phyloP scores from a whole-genome alignment of 2,113 vertebrate genomes.

The Emydocephalus ijimae region DNA sequence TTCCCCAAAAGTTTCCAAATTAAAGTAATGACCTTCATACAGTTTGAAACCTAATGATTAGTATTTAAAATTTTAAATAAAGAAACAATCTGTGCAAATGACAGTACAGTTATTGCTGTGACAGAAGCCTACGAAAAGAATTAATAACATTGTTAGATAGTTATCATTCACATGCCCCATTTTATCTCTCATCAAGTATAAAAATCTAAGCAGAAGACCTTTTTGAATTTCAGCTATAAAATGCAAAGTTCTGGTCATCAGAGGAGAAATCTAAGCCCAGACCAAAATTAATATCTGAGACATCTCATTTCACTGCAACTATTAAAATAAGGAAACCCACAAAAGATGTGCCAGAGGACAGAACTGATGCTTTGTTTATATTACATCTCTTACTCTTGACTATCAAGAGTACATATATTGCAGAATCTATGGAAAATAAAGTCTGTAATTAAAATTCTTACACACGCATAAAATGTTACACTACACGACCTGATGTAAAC shows the following conservation, averaged over 20 bases:
- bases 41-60: not conserved
- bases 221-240: slow-evolving; percentile 8
- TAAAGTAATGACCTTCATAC: not conserved
- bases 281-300: not conserved
- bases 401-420: not conserved
- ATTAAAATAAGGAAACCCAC: not conserved
- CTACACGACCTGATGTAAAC: not conserved
- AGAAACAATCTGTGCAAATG: not conserved
- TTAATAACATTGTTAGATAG: not conserved
- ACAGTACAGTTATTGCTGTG: not conserved
- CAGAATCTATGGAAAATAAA: not conserved
- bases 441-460: not conserved
- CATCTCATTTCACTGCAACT: not conserved
- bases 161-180: not conserved
- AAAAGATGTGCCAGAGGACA: not conserved
- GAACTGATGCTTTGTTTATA: not conserved
- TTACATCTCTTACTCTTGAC: not conserved
- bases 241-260: not conserved
- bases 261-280: not conserved
- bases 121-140: slow-evolving; percentile 2
- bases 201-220: not conserved
- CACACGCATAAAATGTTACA: not conserved
- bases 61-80: not conserved
- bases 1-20: not conserved
- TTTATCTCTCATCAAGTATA: not conserved